These are phyloP conservation scores for Cirrhinus molitorella DNA, from an alignment of 2,797 vertebrate genomes.

Conservation along the genomic window DNA sequence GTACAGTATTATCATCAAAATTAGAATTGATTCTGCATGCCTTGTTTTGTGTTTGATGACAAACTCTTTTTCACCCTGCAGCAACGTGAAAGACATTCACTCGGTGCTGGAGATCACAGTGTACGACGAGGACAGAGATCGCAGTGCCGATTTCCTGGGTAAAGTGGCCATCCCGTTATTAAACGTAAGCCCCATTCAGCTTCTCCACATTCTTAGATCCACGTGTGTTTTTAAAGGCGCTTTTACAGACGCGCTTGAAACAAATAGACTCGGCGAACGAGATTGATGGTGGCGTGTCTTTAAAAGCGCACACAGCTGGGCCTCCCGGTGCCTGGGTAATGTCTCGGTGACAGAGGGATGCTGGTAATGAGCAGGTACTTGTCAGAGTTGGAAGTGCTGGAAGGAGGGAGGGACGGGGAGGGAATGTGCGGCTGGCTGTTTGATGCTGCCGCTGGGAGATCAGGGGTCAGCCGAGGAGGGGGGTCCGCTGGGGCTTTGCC, in stretches of 20 bases:
- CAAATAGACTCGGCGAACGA: not conserved
- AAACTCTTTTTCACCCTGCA: constrained; percentile 62
- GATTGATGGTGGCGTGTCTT: constrained; percentile 27
- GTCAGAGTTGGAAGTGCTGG: constrained; percentile 83
- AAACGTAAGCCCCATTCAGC: constrained; percentile 82
- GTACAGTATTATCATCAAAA: too few relatives aligned
- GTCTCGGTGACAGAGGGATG: constrained; percentile 87
- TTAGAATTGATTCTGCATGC: not conserved
- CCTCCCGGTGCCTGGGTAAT: constrained; percentile 88
- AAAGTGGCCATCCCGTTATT: constrained; percentile 97
- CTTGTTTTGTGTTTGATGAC: not conserved
- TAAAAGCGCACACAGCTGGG: constrained; percentile 47
- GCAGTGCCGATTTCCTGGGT: constrained; percentile 96
- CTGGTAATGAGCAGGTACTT: constrained; percentile 93
- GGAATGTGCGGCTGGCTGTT: constrained; percentile 81
- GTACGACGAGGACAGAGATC: constrained; percentile 96
- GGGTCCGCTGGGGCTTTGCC: constrained; percentile 87
- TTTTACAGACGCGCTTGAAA: not conserved
- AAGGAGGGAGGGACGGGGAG: constrained; percentile 55
- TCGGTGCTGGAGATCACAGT: constrained; percentile 97
- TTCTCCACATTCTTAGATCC: constrained; percentile 6
- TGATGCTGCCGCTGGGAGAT: constrained; percentile 68
- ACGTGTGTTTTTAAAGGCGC: not conserved
- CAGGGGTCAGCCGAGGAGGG: constrained; percentile 90
- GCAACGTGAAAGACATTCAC: constrained; percentile 98